These are phyloP conservation scores for Sparus aurata DNA, from an alignment of 2,797 vertebrate genomes.

Conservation along the genomic window DNA sequence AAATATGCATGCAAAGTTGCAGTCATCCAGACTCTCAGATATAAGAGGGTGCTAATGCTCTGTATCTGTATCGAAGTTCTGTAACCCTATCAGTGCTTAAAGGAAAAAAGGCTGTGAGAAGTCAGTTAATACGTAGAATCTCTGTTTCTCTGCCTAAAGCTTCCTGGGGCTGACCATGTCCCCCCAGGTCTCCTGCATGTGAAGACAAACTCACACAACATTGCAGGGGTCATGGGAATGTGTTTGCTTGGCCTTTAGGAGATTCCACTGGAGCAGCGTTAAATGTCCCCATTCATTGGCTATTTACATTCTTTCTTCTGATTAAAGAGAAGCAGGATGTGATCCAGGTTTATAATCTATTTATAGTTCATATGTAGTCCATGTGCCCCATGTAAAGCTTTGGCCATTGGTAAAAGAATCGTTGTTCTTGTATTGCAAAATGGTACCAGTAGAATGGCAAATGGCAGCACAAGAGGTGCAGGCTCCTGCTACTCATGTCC, in stretches of 20 bases:
- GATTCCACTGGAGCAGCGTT: slow-evolving; percentile 63
- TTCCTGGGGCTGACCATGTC: not conserved
- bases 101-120: not conserved
- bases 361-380: slow-evolving; percentile 64
- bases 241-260: slow-evolving; percentile 71
- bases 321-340: slow-evolving; percentile 56
- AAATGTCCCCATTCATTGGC: slow-evolving; percentile 68
- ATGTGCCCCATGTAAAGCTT: slow-evolving; percentile 43
- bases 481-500: slow-evolving; percentile 23
- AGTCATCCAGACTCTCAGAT: not conserved
- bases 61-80: too few species aligned
- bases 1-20: slow-evolving; percentile 5
- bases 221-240: slow-evolving; percentile 48
- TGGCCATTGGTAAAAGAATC: slow-evolving; percentile 50
- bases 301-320: slow-evolving; percentile 61
- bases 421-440: slow-evolving; percentile 55
- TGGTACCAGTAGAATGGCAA: slow-evolving; percentile 52
- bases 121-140: slow-evolving; percentile 23
- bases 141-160: slow-evolving; percentile 7
- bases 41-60: not conserved
- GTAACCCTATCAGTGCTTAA: not conserved
- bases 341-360: slow-evolving; percentile 53
- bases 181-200: slow-evolving; percentile 4
- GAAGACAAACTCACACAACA: slow-evolving; percentile 26
- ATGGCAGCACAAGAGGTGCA: slow-evolving; percentile 33